Evolutionary conservation across 1,140 invertebrate genomes (phyloP), one percentile per base, ranked within the genome.

Genomic region (Ganaspis sp.): DNA sequence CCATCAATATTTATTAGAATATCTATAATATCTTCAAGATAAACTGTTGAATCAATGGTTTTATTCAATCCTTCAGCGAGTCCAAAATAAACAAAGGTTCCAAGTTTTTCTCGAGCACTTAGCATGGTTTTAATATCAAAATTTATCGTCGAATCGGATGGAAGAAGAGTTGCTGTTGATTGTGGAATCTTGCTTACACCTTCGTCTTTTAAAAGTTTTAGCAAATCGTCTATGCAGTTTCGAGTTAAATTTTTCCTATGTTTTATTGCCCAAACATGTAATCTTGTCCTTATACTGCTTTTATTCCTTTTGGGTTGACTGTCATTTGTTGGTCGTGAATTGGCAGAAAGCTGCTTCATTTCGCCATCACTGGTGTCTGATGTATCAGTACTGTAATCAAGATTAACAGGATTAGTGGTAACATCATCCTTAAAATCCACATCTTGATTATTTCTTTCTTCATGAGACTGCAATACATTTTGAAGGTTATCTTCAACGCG

Each of bases 181-280:
- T 49, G 8, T 6, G 42, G 73, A 4, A 78, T 64, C 0, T 64
- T 26, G 0, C 9, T 5, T 12, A 49, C 38, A 17, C 21, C 45
- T 70, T 77, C 45, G 49, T 70, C 69, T 58, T 69, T 70, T 54
- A 73, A 70, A 23, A 74, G 15, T 19, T 5, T 9, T 12, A 72
- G 26, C 11, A 76, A 58, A 53, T 75, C 72, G 26, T 74, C 29
- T 26, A 71, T 26, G 49, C 29, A 70, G 2, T 74, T 76, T 29
- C 73, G 70, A 11, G 72, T 77, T 53, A 73, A 19, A 19, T n/a
- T 49, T n/a, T 19, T n/a, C 15, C 45, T 9, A n/a, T 17, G n/a
- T 19, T 19, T 49, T 3, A 49, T 49, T 1, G 45, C 45, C 45
- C 29, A 34, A 34, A 34, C 29, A 34, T 34, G 29, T 6, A 34